phyloP scores from a whole-genome alignment of 2,888 invertebrate genomes.

The Plusia festucae region DNA sequence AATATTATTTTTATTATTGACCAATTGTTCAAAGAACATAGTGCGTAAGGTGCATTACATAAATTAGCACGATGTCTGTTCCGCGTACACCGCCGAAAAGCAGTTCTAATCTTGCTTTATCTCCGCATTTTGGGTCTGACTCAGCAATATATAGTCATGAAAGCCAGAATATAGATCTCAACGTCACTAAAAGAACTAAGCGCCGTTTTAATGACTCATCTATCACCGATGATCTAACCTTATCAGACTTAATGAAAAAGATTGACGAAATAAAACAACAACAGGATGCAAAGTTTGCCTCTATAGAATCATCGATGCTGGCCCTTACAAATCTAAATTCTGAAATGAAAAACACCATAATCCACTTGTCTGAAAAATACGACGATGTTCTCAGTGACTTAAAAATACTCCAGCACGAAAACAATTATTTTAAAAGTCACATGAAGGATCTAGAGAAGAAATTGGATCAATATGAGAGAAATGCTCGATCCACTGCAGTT shows the following conservation, averaged over 20 bases:
- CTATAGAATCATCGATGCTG: constrained; percentile 8
- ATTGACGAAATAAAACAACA: constrained; percentile 19
- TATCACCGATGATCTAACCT: constrained; percentile 3
- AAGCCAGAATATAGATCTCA: not conserved
- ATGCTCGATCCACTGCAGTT: constrained; percentile 8
- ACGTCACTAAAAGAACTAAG: constrained; percentile 9
- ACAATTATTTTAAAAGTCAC: constrained; percentile 7
- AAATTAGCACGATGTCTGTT: constrained; percentile 11
- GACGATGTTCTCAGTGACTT: constrained; percentile 18
- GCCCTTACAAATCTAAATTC: constrained; percentile 13
- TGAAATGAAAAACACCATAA: constrained; percentile 13
- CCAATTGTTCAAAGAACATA: too few species aligned
- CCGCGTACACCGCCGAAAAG: constrained; percentile 11
- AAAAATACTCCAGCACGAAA: constrained; percentile 19
- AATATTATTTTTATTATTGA: too few species aligned
- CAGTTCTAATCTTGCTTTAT: not conserved
- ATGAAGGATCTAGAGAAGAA: constrained; percentile 10
- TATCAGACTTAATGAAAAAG: constrained; percentile 8
- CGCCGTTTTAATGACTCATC: constrained; percentile 8
- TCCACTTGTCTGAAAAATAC: constrained; percentile 10
- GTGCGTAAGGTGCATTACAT: too few species aligned
- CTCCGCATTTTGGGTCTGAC: constrained; percentile 14
- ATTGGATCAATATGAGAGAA: constrained; percentile 3
- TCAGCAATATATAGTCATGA: not conserved
- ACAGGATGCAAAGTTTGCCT: constrained; percentile 11